Base-by-base conservation (phyloP, 2,797 vertebrate species). In the Pogonophryne albipinna region DNA sequence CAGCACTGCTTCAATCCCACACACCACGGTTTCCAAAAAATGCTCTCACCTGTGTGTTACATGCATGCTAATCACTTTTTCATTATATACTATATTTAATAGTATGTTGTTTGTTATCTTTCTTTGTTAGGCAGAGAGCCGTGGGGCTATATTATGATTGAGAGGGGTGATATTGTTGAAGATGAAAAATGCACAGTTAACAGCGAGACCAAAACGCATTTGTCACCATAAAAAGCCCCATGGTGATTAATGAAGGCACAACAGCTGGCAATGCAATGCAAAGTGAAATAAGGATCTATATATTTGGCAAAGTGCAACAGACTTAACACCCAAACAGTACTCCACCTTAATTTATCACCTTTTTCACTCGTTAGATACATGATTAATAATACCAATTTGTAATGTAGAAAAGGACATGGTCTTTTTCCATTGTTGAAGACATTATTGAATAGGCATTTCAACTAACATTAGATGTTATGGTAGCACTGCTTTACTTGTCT, bases 151-250 rank as follows among this genome's bases (percentile, higher is more conserved):
- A 83, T 86, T 88, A 81, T 83, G 87, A 90, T 85, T 71, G 80
- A 91, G 70, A 78, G 62, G 47, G 67, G 65, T 74, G 63, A 86
- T 84, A 79, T 77, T 87, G 71, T 86, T 44, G 66, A 78, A 85
- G 77, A 90, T 90, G 85, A 91, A 86, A 86, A 89, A 88, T 86
- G 85, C 68, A 85, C 69, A 86, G 84, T 87, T 89, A 91, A 87
- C 77, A 72, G 82, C 58, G 47, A 89, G 85, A 90, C 86, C 87
- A 20, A 4, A 84, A 84, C 83, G 60, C 79, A 82, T 90, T 89
- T 85, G 80, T 92, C 87, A 86, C 79, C 67, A 74, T 89, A 85
- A 89, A 85, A 79, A 62, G 55, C 80, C 82, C 78, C 74, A 38
- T 64, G 31, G 79, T 86, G 85, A 93, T 86, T 86, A 79, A 91